A percentile compares a stretch with the other conserved stretches of the same genome.
phyloP scores from a whole-genome alignment of 2,113 vertebrate species.

The Oryzias melastigma region DNA sequence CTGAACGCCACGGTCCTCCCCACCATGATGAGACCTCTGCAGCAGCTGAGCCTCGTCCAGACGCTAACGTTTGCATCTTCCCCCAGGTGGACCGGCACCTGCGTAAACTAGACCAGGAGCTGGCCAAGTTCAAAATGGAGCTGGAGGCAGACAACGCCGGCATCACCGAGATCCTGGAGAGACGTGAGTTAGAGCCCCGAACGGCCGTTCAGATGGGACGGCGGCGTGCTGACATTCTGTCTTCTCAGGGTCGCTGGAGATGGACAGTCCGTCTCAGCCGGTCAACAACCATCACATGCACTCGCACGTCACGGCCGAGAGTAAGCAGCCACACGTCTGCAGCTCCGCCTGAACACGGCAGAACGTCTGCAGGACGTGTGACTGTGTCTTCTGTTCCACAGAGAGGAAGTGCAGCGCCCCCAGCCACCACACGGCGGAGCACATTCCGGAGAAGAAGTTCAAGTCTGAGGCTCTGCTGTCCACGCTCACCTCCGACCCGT shows the following conservation, averaged over 20 bases:
- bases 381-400: slow-evolving; percentile 44
- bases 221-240: not conserved
- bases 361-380: not conserved
- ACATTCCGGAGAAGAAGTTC: slow-evolving; percentile 97
- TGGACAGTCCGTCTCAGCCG: slow-evolving; percentile 96
- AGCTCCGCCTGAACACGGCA: not conserved
- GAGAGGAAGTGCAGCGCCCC: slow-evolving; percentile 95
- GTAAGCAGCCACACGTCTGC: slow-evolving; percentile 72
- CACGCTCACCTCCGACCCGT: slow-evolving; percentile 93
- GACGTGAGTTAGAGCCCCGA: slow-evolving; percentile 78
- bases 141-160: slow-evolving; percentile 98
- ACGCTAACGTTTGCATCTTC: not conserved
- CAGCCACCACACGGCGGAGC: slow-evolving; percentile 91
- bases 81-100: slow-evolving; percentile 96
- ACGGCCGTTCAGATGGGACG: not conserved
- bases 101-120: slow-evolving; percentile 96
- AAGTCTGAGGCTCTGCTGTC: slow-evolving; percentile 99
- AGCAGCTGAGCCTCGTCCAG: too few relatives aligned
- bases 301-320: slow-evolving; percentile 90
- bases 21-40: too few relatives aligned
- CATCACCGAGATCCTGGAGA: slow-evolving; percentile 97
- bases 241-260: slow-evolving; percentile 86
- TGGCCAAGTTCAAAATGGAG: slow-evolving; percentile 99
- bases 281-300: slow-evolving; percentile 98
- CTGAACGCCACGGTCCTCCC: too few relatives aligned